Evolutionary conservation across 2,888 invertebrate species (phyloP).

Genomic region (Patella ulyssiponensis): DNA sequence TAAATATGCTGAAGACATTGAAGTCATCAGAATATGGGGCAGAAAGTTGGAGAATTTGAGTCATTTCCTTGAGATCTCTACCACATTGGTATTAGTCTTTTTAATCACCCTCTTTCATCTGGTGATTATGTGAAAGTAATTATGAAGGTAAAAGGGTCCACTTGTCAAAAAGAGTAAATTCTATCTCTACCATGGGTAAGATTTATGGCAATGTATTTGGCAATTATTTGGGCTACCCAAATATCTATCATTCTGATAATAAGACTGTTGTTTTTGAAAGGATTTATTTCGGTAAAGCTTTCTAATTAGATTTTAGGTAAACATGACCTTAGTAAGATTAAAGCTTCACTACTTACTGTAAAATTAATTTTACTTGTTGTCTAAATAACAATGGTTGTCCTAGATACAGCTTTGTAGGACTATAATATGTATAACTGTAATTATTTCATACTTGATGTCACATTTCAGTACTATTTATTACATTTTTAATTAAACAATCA

Average conservation of each 20-base stretch:
- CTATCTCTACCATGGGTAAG: neutral
- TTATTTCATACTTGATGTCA: too few species aligned
- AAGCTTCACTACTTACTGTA: neutral
- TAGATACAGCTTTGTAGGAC: too few species aligned
- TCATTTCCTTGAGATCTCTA: too few species aligned
- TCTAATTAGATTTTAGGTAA: slow-evolving; percentile 10
- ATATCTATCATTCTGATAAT: slow-evolving; percentile 3
- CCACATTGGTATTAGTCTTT: neutral
- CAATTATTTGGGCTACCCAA: neutral
- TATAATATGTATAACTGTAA: too few species aligned
- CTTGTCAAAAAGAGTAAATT: neutral
- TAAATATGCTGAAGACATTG: too few species aligned
- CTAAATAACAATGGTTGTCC: too few species aligned
- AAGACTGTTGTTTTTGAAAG: neutral
- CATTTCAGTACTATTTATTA: too few species aligned
- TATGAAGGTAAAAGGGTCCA: slow-evolving; percentile 12
- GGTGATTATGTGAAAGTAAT: slow-evolving; percentile 8
- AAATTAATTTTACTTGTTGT: too few species aligned
- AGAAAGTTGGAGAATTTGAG: too few species aligned
- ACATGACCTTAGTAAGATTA: neutral
- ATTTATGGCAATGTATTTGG: slow-evolving; percentile 1
- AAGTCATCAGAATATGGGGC: too few species aligned
- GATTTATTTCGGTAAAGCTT: slow-evolving; percentile 1
- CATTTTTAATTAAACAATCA: too few species aligned
- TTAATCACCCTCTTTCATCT: slow-evolving; percentile 10